phyloP scores from a whole-genome alignment of 2,113 vertebrate genomes.

The Alligator mississippiensis region DNA sequence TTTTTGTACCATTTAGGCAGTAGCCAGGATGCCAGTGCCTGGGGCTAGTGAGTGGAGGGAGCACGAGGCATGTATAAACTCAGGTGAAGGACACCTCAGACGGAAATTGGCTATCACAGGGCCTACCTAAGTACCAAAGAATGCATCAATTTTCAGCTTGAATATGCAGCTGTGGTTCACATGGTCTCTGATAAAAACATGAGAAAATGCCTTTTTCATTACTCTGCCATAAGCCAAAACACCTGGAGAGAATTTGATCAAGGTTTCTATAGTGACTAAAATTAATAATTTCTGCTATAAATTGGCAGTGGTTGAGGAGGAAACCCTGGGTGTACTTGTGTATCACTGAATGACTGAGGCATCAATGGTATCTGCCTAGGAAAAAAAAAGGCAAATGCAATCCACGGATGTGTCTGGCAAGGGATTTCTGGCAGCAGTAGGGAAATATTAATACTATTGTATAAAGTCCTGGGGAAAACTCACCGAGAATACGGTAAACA shows the following conservation, averaged over 20 bases:
- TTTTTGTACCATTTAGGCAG: slow-evolving; percentile 16
- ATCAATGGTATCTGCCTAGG: neutral
- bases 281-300: neutral
- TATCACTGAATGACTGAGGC: neutral
- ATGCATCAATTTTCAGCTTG: neutral
- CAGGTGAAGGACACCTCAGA: neutral
- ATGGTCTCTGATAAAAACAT: neutral
- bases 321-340: neutral
- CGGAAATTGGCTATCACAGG: neutral
- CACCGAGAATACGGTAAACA: neutral
- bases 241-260: neutral
- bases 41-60: neutral
- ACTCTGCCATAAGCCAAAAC: neutral
- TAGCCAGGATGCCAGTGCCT: neutral
- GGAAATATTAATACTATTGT: neutral
- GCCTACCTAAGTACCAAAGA: neutral
- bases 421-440: neutral
- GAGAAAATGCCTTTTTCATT: neutral
- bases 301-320: neutral
- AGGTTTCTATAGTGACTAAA: neutral
- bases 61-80: rapidly evolving
- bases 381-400: neutral
- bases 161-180: rapidly evolving
- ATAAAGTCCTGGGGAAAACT: neutral
- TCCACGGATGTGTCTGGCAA: neutral